These are phyloP conservation scores for Psilopsiagon aymara DNA, from an alignment of 2,113 vertebrate genomes.

Conservation along the genomic window DNA sequence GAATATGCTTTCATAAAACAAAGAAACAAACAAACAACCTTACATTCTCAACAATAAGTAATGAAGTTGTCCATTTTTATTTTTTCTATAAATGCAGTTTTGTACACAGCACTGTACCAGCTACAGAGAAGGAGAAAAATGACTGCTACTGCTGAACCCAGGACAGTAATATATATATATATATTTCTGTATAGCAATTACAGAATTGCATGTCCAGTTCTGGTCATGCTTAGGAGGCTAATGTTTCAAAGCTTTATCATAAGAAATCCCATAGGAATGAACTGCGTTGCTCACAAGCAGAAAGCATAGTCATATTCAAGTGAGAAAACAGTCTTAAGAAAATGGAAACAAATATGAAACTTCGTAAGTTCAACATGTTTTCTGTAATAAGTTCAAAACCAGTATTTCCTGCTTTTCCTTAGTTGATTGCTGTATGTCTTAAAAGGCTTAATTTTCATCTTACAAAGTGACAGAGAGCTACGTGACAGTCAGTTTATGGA, in stretches of 20 bases:
- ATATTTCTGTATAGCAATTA: background rate
- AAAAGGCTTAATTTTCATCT: constrained; percentile 41
- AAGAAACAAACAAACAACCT: background rate
- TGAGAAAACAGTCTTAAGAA: background rate
- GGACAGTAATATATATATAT: background rate
- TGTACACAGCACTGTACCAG: background rate
- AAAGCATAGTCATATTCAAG: background rate
- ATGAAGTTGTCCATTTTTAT: background rate
- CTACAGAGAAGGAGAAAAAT: too few species aligned
- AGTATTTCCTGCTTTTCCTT: background rate
- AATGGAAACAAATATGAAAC: background rate
- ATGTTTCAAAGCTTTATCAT: background rate
- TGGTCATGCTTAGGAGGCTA: background rate
- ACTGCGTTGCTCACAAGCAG: background rate
- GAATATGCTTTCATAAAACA: background rate
- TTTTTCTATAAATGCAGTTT: background rate
- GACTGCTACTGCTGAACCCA: too few species aligned
- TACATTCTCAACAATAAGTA: background rate
- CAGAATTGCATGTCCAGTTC: background rate
- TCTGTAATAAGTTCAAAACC: background rate
- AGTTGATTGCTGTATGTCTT: background rate
- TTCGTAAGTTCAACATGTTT: background rate
- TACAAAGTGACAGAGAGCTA: background rate
- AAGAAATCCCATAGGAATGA: background rate
- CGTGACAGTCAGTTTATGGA: background rate